Percentiles rank a stretch among this genome's conserved stretches.
Conservation (phyloP, 1,140 invertebrate genomes). For the Lepeophtheirus salmonis region DNA sequence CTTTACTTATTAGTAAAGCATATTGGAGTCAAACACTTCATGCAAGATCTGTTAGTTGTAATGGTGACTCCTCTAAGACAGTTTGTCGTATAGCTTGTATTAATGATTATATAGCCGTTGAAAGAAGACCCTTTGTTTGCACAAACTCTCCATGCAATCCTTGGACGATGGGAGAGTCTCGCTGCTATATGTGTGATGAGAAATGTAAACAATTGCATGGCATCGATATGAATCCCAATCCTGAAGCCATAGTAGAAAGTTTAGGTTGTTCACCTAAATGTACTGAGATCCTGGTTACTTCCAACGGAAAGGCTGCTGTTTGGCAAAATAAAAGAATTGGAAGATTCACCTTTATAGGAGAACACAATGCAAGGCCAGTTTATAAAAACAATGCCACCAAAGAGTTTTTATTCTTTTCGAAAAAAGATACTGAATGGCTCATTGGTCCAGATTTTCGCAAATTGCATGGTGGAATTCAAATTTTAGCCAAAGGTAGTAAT, state of each 20-base stretch:
- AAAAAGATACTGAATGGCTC: constrained; percentile 1
- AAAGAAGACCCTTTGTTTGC: neutral
- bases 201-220: neutral
- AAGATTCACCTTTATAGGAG: constrained; percentile 5
- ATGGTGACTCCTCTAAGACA: neutral
- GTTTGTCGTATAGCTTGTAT: constrained; percentile 1
- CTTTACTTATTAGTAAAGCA: neutral
- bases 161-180: neutral
- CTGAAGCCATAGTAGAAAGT: neutral
- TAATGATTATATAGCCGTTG: constrained; percentile 5
- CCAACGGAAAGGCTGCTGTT: constrained; percentile 1
- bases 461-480: constrained; percentile 11
- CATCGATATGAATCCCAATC: neutral
- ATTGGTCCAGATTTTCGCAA: constrained; percentile 12
- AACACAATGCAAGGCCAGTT: constrained; percentile 10
- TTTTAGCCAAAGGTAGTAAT: constrained; percentile 10
- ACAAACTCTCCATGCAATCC: neutral
- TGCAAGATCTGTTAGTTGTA: constrained; percentile 8
- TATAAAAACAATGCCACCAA: constrained; percentile 13
- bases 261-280: neutral
- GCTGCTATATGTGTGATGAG: constrained; percentile 11
- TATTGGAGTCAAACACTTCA: constrained; percentile 9
- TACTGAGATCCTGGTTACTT: neutral
- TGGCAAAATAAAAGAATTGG: constrained; percentile 15
- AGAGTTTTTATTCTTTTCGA: constrained; percentile 5